These are phyloP conservation scores for Kryphioiulus occultus DNA, from an alignment of 2,888 invertebrate genomes.

Conservation along the genomic window DNA sequence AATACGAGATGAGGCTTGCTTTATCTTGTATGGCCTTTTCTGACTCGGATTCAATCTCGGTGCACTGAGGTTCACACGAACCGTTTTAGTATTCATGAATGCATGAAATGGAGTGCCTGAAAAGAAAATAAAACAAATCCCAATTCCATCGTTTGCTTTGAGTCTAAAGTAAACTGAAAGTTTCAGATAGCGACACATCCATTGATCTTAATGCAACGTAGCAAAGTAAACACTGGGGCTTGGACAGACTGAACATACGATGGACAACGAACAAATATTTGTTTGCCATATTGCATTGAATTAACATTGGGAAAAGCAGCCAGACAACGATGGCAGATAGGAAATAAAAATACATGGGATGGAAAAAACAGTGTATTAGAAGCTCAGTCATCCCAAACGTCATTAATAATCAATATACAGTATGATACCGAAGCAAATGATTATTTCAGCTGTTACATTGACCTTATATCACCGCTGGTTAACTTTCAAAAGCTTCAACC, in stretches of 20 bases:
- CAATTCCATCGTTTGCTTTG: constrained; percentile 25
- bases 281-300: neutral
- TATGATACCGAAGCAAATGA: neutral
- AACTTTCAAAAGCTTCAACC: neutral
- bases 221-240: neutral
- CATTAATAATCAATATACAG: neutral
- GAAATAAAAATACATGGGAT: too few species aligned
- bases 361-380: too few species aligned
- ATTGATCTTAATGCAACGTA: neutral
- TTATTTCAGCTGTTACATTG: neutral
- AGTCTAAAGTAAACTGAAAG: constrained; percentile 26
- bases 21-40: constrained; percentile 8
- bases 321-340: neutral
- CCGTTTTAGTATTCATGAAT: constrained; percentile 30
- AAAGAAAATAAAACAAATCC: constrained; percentile 30
- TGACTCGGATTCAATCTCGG: constrained; percentile 30
- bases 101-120: constrained; percentile 31
- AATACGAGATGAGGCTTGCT: constrained; percentile 16
- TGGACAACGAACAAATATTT: constrained; percentile 1
- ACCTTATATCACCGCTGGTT: neutral
- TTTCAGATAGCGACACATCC: constrained; percentile 7
- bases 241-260: neutral
- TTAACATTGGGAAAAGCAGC: neutral
- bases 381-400: too few species aligned
- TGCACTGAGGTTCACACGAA: constrained; percentile 30